These are phyloP conservation scores for Drosophila truncata DNA, from an alignment of 1,140 invertebrate genomes.

Conservation along the genomic window DNA sequence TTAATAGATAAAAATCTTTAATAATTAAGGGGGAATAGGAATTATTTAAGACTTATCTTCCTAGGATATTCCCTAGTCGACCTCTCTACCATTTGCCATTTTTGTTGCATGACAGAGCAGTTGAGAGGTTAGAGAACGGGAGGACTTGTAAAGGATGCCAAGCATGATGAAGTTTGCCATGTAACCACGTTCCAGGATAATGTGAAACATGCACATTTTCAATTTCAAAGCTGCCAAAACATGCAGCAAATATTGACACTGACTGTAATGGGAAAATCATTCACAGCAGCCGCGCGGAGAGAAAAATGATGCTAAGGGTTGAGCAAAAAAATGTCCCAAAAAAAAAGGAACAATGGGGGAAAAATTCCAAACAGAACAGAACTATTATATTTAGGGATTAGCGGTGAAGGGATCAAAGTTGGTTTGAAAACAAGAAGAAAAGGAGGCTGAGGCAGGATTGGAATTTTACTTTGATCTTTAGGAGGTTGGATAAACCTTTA, in stretches of 20 bases:
- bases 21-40: too few relatives aligned
- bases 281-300: constrained; percentile 18
- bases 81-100: background rate
- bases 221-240: constrained; percentile 80
- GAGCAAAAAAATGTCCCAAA: constrained; percentile 7
- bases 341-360: background rate
- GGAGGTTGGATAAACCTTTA: background rate
- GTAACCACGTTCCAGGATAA: constrained; percentile 26
- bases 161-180: constrained; percentile 36
- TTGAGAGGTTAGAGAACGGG: background rate
- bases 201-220: constrained; percentile 57
- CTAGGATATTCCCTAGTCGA: constrained; percentile 2
- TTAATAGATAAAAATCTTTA: background rate
- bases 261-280: constrained; percentile 77
- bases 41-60: background rate
- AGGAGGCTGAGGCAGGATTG: background rate
- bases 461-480: background rate
- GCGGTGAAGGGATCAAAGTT: background rate
- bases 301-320: background rate
- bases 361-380: background rate
- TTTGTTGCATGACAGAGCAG: constrained; percentile 25
- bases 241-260: constrained; percentile 79
- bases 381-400: constrained; percentile 2
- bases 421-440: background rate
- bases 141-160: constrained; percentile 16